Evolutionary conservation across 2,113 vertebrate genomes (phyloP), one percentile per base, ranked within the genome.

Genomic region (Hippocampus abdominalis): DNA sequence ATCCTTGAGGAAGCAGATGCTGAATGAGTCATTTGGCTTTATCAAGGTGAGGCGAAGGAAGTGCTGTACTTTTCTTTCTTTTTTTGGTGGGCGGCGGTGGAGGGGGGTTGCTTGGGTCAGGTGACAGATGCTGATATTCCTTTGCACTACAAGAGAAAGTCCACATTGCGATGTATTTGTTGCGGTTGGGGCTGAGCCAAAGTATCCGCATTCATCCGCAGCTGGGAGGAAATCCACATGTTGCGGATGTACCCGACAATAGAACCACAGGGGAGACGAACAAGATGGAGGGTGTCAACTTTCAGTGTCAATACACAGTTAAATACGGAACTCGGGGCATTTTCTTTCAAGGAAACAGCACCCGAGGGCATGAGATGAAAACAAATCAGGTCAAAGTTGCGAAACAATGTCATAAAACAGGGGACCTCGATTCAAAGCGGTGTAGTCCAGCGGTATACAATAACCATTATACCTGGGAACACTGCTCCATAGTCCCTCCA

Each of bases 1-100:
- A 77, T 64, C 78, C 78, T 75, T 71, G 71, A 84, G 82, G 81
- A 81, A 74, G 44, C 70, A 59, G 66, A 65, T 23, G 64, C 76
- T 27, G 74, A 71, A 72, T 61, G 74, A 82, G 69, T 56, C 74
- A 72, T 81, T 68, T 80, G 77, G 76, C 71, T 27, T 79, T 65
- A 73, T 66, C 56, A 39, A 69, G 56, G 21, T 63, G 29, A 77
- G 73, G 79, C 78, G 20, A 81, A 70, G 68, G 36, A 74, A 36
- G n/a, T 49, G 65, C 46, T 1, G 44, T 40, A 9, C 42, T 32
- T 10, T 8, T 10, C n/a, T n/a, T 53, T 20, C 1, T 7, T 49
- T 36, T 36, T 36, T 36, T 1, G 32, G 32, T 4, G 32, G 29
- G 0, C 0, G 29, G 29, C 3, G 32, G 2, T 27, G 32, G 32